phyloP scores from a whole-genome alignment of 2,113 vertebrate genomes.

The Bujurquina vittata region DNA sequence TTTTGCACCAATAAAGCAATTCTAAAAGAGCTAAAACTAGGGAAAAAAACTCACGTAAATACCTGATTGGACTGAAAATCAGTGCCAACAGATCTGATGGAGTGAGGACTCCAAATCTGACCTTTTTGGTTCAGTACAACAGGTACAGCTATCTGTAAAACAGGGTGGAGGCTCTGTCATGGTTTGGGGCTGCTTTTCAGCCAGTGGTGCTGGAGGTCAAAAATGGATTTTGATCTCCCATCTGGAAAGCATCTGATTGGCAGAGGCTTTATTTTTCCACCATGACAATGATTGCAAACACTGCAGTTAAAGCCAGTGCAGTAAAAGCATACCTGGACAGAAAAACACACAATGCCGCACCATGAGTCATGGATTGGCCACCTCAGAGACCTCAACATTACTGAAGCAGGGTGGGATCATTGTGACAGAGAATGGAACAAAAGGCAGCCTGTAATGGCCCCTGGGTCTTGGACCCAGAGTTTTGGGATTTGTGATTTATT shows the following conservation, averaged over 20 bases:
- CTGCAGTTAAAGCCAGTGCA: background rate
- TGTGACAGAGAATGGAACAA: background rate
- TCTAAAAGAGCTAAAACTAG: background rate
- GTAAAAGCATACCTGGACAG: fast-evolving
- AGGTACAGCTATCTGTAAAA: too few species aligned
- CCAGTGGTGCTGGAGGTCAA: too few species aligned
- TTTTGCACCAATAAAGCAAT: background rate
- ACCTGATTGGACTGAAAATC: background rate
- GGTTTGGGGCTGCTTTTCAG: too few species aligned
- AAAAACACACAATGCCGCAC: background rate
- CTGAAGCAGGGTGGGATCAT: too few species aligned
- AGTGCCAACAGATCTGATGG: background rate
- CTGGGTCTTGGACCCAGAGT: too few species aligned
- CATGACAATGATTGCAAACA: background rate
- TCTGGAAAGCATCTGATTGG: too few species aligned
- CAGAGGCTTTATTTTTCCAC: background rate
- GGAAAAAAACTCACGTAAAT: background rate
- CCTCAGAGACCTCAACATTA: background rate
- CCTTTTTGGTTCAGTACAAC: too few species aligned
- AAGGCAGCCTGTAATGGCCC: background rate
- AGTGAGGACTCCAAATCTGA: background rate
- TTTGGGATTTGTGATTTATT: too few species aligned
- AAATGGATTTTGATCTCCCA: too few species aligned
- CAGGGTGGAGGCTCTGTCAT: too few species aligned
- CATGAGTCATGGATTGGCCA: background rate